A percentile compares a stretch with the other conserved stretches of the same genome.
Evolutionary conservation across 2,888 invertebrate species (phyloP).

Genomic region (Hedya salicella): DNA sequence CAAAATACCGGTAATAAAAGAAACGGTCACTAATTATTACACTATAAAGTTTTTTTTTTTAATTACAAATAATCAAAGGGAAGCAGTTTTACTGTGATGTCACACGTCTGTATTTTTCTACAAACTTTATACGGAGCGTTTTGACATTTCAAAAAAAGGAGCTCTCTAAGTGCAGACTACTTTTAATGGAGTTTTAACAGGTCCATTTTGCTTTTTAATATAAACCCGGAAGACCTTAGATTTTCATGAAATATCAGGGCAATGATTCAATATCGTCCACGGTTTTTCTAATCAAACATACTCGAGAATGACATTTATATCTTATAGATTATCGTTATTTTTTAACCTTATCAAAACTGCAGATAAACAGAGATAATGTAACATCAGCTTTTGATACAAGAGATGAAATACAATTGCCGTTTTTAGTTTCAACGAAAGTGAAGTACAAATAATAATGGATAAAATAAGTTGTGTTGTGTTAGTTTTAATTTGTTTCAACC

Average conservation of each 20-base stretch:
- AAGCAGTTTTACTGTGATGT: too few relatives aligned
- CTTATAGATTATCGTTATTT: background rate
- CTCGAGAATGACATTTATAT: conserved; percentile 1
- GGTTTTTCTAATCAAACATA: background rate
- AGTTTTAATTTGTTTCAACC: conserved; percentile 46
- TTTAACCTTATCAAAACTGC: conserved; percentile 16
- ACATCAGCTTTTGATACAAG: background rate
- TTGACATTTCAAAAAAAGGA: too few relatives aligned
- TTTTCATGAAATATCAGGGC: background rate
- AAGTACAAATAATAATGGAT: conserved; percentile 51
- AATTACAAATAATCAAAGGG: too few relatives aligned
- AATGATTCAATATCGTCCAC: background rate
- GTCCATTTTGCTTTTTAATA: too few relatives aligned
- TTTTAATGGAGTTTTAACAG: too few relatives aligned
- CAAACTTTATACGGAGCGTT: too few relatives aligned
- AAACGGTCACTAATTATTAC: too few relatives aligned
- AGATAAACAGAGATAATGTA: conserved; percentile 32
- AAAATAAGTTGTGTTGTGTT: conserved; percentile 47
- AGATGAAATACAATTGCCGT: conserved; percentile 27
- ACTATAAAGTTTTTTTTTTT: too few relatives aligned
- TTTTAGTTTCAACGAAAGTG: conserved; percentile 2
- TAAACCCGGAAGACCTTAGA: too few relatives aligned
- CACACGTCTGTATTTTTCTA: too few relatives aligned
- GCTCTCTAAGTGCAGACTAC: too few relatives aligned
- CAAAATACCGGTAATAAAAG: too few relatives aligned